phyloP scores from a whole-genome alignment of 2,113 vertebrate genomes.

The Siniperca chuatsi region DNA sequence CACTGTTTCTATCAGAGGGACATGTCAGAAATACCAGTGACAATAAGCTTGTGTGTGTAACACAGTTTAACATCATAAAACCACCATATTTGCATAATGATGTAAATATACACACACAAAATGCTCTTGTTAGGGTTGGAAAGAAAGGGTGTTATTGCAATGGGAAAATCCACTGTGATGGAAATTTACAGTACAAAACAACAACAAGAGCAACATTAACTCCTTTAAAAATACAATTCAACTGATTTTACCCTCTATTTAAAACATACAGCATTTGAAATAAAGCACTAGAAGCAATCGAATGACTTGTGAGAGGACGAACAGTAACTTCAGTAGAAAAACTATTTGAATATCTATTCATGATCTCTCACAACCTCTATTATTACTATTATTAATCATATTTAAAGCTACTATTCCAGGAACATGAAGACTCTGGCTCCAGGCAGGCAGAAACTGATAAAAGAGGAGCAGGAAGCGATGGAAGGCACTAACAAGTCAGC shows the following conservation, averaged over 20 bases:
- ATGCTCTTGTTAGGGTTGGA: neutral
- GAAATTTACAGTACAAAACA: neutral
- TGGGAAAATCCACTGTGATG: neutral
- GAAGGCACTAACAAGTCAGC: neutral
- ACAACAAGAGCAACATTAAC: neutral
- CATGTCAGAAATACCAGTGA: neutral
- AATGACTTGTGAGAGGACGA: neutral
- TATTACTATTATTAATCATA: too few species aligned
- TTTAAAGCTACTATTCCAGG: neutral
- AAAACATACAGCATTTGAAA: neutral
- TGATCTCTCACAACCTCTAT: neutral
- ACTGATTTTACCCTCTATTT: neutral
- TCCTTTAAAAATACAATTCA: too few species aligned
- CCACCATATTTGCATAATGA: conserved; percentile 2
- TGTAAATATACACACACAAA: neutral
- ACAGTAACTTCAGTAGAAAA: neutral
- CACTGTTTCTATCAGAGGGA: neutral
- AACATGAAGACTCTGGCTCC: neutral
- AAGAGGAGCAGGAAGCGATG: conserved; percentile 42
- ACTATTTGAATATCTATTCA: neutral
- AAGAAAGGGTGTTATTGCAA: neutral
- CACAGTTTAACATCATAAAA: neutral
- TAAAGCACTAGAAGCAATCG: neutral
- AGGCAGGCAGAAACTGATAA: conserved; percentile 30
- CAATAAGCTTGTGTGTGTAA: neutral